These are phyloP conservation scores for Cheiracanthium punctorium DNA, from an alignment of 2,888 invertebrate genomes.

Conservation along the genomic window DNA sequence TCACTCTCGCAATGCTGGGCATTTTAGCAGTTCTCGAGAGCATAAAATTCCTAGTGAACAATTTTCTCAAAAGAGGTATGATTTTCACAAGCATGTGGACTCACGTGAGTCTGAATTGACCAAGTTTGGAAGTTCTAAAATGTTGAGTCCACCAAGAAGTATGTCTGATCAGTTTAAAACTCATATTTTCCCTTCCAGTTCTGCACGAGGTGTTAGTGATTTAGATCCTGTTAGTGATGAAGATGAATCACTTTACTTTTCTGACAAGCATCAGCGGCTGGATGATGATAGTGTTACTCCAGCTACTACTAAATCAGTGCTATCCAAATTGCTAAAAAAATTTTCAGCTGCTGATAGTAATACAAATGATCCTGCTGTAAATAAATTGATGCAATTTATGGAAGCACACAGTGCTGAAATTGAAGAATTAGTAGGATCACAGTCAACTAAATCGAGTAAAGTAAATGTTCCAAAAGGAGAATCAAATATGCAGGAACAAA, in stretches of 20 bases:
- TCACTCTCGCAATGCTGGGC: neutral
- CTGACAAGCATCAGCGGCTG: neutral
- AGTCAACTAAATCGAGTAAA: neutral
- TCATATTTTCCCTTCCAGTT: neutral
- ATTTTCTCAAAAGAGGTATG: neutral
- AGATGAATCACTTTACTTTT: slow-evolving; percentile 53
- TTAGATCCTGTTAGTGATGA: slow-evolving; percentile 60
- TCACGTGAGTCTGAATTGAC: neutral
- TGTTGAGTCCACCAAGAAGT: neutral
- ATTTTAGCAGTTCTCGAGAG: neutral
- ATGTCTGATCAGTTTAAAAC: neutral
- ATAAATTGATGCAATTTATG: slow-evolving; percentile 39
- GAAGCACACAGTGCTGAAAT: slow-evolving; percentile 21
- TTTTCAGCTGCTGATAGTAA: slow-evolving; percentile 7
- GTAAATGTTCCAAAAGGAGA: neutral
- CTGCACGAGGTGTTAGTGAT: slow-evolving; percentile 10
- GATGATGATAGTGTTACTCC: slow-evolving; percentile 30
- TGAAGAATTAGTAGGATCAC: slow-evolving; percentile 11
- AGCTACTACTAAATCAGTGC: neutral
- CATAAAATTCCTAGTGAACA: neutral
- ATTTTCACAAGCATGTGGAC: neutral
- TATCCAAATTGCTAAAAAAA: slow-evolving; percentile 32
- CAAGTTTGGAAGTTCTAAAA: neutral
- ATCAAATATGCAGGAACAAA: neutral
- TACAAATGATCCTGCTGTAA: slow-evolving; percentile 24